Base-by-base conservation (phyloP, 2,113 vertebrate species). In the Nycticryphes semicollaris region DNA sequence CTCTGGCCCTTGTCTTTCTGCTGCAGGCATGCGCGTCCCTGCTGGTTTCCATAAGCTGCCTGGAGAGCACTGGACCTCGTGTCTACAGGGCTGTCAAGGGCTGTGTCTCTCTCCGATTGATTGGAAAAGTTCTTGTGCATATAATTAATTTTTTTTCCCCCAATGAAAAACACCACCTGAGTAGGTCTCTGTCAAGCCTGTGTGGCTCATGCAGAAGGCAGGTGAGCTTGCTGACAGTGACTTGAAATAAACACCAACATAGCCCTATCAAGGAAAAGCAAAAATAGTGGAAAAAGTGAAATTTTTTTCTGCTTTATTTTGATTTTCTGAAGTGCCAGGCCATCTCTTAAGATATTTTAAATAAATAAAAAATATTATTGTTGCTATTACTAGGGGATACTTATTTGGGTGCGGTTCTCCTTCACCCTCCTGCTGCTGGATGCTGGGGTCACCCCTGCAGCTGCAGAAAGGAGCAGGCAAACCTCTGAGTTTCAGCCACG, bases 121-220 rank as follows among this genome's bases (percentile, higher is more conserved):
- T 93, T 81, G 93, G 84, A 73, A 96, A 97, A 96, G 89, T 96
- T 96, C 93, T 84, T 85, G 30, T 87, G 91, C 77, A 59, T 78
- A 10, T 75, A 28, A n/a, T 93, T 74, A n/a, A n/a, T 76, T 66
- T 13, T 70, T 45, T 69, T 83, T 12, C 2, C 3, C 56, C 24
- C 24, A 31, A 14, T 89, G 95, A 96, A 72, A 64, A 85, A 3
- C 70, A 73, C 69, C 94, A 96, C 89, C 96, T 97, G 95, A 97
- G 57, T 81, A 82, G 77, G 43, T 85, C 66, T 82, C 37, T 70
- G 41, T 81, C 39, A 13, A 68, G 41, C n/a, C 31, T 10, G 57
- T 0, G 0, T 1, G 0, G 89, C 89, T 93, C 33, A 1, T 21
- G 35, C 24, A n/a, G 59, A 41, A 88, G 53, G 54, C 45, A 62